phyloP scores from a whole-genome alignment of 1,140 invertebrate species.

The Tetramorium alpestre region DNA sequence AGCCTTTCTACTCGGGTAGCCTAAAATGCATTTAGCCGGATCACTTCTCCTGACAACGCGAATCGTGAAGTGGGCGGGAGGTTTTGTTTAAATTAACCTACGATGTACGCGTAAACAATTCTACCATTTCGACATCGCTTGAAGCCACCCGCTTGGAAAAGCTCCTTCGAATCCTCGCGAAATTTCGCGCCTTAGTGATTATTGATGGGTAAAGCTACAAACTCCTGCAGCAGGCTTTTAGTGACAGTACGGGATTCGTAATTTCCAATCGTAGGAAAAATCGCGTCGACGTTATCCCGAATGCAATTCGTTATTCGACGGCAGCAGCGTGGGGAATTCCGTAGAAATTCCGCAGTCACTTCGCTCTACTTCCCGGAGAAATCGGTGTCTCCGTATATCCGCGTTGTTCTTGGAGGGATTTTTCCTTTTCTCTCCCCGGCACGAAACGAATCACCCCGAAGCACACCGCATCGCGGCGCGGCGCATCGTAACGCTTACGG shows the following conservation, averaged over 20 bases:
- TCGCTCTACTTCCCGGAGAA: constrained; percentile 45
- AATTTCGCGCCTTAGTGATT: constrained; percentile 14
- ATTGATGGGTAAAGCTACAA: not conserved
- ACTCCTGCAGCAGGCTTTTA: constrained; percentile 5
- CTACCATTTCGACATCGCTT: not conserved
- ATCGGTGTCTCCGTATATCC: constrained; percentile 52
- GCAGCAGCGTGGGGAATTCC: constrained; percentile 24
- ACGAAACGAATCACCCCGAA: constrained; percentile 58
- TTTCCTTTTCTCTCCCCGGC: constrained; percentile 44
- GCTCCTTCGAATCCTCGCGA: not conserved
- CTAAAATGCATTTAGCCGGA: constrained; percentile 4
- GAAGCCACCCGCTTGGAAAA: not conserved
- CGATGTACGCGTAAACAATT: constrained; percentile 14
- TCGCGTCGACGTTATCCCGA: constrained; percentile 55
- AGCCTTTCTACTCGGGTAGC: not conserved
- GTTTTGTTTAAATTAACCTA: constrained; percentile 13
- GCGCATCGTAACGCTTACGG: constrained; percentile 36
- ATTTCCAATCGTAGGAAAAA: constrained; percentile 52
- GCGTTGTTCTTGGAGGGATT: constrained; percentile 32
- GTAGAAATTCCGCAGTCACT: constrained; percentile 47
- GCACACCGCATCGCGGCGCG: constrained; percentile 16
- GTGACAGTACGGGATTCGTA: constrained; percentile 13
- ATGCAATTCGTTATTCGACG: constrained; percentile 58
- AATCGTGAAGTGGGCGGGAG: not conserved
- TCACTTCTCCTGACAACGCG: constrained; percentile 19